A percentile compares a stretch with the other conserved stretches of the same genome.
Conservation (phyloP, 92 coral and sea anemone species). For the Plumapathes pennacea region DNA sequence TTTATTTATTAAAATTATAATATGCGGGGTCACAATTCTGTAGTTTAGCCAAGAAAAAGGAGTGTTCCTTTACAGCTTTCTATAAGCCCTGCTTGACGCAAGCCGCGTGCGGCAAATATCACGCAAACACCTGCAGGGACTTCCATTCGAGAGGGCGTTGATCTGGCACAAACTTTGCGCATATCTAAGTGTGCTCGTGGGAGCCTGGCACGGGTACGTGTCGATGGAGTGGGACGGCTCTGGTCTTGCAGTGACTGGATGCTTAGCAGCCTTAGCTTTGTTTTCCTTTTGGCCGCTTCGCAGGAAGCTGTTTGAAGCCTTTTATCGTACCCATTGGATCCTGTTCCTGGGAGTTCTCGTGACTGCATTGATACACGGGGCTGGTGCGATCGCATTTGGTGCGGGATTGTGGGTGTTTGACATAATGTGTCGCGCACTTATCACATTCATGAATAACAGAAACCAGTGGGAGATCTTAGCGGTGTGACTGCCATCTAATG, state of each 20-base stretch:
- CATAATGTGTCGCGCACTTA: constrained; percentile 41
- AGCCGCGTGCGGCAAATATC: no score
- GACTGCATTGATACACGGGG: constrained; percentile 54
- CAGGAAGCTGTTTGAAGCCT: constrained; percentile 62
- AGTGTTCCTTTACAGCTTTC: no score
- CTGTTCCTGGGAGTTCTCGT: constrained; percentile 52
- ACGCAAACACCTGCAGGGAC: no score
- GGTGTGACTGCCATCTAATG: constrained; percentile 67
- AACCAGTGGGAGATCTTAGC: constrained; percentile 48
- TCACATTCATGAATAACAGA: constrained; percentile 43
- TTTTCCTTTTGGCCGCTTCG: constrained; percentile 62
- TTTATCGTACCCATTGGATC: constrained; percentile 62
- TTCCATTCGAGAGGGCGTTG: constrained; percentile 74
- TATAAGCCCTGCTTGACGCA: no score
- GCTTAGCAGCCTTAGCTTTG: constrained; percentile 42
- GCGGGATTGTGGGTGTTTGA: constrained; percentile 61
- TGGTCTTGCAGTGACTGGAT: constrained; percentile 40
- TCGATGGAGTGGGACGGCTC: constrained; percentile 51
- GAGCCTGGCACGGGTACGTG: constrained; percentile 71
- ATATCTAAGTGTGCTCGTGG: constrained; percentile 56
- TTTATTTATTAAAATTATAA: no score
- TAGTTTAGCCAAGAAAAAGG: no score
- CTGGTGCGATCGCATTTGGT: constrained; percentile 54
- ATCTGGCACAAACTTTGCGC: constrained; percentile 75
- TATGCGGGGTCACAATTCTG: no score